Evolutionary conservation across 2,797 vertebrate species (phyloP).

Genomic region (Gallinago solitaria): DNA sequence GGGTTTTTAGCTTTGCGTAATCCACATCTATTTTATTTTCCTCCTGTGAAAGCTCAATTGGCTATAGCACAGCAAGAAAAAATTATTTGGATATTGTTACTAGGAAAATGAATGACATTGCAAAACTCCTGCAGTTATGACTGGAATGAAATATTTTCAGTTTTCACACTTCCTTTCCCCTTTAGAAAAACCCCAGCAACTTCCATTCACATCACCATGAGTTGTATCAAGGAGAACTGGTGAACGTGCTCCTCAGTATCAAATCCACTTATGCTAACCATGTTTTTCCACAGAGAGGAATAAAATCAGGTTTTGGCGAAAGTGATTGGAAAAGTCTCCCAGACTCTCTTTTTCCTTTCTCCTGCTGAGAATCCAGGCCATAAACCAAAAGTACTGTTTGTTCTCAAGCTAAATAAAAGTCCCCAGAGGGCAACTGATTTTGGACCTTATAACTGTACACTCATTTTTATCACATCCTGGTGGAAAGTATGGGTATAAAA

Average conservation of each 20-base stretch:
- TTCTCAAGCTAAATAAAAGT: conserved; percentile 13
- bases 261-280: neutral
- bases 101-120: conserved; percentile 18
- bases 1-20: neutral
- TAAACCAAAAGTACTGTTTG: conserved; percentile 7
- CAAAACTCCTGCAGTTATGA: conserved; percentile 46
- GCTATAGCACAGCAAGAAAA: neutral
- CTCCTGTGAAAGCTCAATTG: neutral
- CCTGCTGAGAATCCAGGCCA: neutral
- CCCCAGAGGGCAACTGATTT: neutral
- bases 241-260: fast-evolving
- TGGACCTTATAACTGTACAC: neutral
- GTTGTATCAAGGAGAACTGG: neutral
- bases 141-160: conserved; percentile 20
- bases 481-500: neutral
- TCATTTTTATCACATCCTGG: neutral
- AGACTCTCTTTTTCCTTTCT: neutral
- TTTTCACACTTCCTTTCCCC: neutral
- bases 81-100: neutral
- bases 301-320: conserved; percentile 6
- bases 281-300: neutral
- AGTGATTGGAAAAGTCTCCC: neutral
- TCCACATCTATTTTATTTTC: neutral
- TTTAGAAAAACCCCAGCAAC: neutral
- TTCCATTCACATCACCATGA: neutral